Base-by-base conservation (phyloP, 2,797 vertebrate species). In the Agapornis canus region DNA sequence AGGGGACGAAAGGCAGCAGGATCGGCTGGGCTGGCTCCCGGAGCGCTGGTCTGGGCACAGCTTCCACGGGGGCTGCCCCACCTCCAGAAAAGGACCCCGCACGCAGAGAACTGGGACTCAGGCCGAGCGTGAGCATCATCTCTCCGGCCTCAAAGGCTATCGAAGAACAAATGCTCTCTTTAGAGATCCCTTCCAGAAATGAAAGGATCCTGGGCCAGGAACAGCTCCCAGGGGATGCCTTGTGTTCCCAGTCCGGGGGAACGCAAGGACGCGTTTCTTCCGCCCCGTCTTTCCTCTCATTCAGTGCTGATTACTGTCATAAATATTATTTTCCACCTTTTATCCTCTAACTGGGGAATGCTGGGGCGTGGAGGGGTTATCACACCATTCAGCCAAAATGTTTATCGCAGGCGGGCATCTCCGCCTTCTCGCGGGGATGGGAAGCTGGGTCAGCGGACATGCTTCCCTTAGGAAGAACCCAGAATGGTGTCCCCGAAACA, bases 1-100 rank as follows among this genome's bases (percentile, higher is more conserved):
- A 43, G 71, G 31, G 84, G 90, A 93, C 35, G 63, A 75, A 68
- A 59, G 27, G 68, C 40, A 18, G 6, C 1, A 4, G 49, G 48
- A 35, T 9, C 1, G 22, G 39, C n/a, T 63, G 31, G 63, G 26
- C 1, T 2, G 17, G n/a, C 39, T 59, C 19, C 40, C 2, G 4
- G 20, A 4, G 22, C 0, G 9, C 18, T 13, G 13, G 0, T 3
- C 6, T 49, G 47, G 1, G 2, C 51, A 26, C 26, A 56, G 8
- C 32, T 81, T 48, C 39, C 42, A 59, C 1, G 1, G 10, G 13
- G 20, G 0, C 5, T 20, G 2, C 13, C 11, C 5, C 29, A 11
- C 0, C 0, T 40, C 13, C 1, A 3, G 19, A 22, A 18, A 19
- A 51, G 12, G 43, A 60, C 29, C n/a, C 29, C 6, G 2, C 47